A percentile compares a stretch with the other conserved stretches of the same genome.
Conservation (phyloP, 2,888 invertebrate species). For the Graphium colonna region DNA sequence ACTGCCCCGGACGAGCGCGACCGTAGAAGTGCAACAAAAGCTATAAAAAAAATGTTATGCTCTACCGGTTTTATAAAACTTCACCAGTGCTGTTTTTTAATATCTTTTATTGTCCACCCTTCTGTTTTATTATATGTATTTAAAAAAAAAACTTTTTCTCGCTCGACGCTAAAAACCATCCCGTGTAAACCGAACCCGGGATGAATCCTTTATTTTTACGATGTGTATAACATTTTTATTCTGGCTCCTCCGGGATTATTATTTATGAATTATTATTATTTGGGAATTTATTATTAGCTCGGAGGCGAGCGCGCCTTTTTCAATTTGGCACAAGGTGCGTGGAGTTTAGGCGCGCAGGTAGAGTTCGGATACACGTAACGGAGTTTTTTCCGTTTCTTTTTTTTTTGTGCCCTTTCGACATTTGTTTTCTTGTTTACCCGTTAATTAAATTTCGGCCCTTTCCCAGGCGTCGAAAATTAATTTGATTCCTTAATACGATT, state of each 20-base stretch:
- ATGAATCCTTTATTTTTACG: slow-evolving; percentile 78
- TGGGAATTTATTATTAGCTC: slow-evolving; percentile 76
- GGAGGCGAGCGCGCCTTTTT: slow-evolving; percentile 72
- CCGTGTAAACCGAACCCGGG: slow-evolving; percentile 51
- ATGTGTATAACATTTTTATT: slow-evolving; percentile 76
- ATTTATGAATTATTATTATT: slow-evolving; percentile 81
- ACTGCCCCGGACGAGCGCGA: too few relatives aligned
- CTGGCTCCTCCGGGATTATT: slow-evolving; percentile 75
- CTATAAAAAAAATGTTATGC: too few relatives aligned
- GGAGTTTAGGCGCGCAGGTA: slow-evolving; percentile 43
- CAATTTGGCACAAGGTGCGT: slow-evolving; percentile 77
- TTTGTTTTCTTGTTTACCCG: slow-evolving; percentile 54
- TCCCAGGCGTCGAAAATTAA: slow-evolving; percentile 63
- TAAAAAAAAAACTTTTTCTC: too few relatives aligned
- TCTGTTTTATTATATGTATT: too few relatives aligned
- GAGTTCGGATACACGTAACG: slow-evolving; percentile 31
- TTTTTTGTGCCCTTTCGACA: slow-evolving; percentile 61
- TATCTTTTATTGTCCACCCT: too few relatives aligned
- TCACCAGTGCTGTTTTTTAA: too few relatives aligned
- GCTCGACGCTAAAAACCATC: slow-evolving; percentile 36
- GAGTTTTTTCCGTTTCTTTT: slow-evolving; percentile 49
- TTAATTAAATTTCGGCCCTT: slow-evolving; percentile 67
- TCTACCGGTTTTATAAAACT: too few relatives aligned
- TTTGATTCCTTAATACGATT: slow-evolving; percentile 61
- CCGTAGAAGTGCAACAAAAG: too few relatives aligned